Evolutionary conservation across 2,113 vertebrate genomes (phyloP), one percentile per base, ranked within the genome.

Genomic region (Salminus brasiliensis): DNA sequence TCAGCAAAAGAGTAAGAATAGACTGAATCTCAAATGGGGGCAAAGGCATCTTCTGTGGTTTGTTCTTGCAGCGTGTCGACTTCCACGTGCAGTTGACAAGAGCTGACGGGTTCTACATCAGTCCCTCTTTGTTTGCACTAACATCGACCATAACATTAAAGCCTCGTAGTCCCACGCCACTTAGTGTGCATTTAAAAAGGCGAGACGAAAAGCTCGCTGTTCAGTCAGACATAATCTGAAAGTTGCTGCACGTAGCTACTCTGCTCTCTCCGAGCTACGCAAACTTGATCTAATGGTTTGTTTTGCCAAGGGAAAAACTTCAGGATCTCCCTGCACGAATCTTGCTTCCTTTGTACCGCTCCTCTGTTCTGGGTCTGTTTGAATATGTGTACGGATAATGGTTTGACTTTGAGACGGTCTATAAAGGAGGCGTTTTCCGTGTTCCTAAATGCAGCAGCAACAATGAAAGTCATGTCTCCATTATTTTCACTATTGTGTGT

Each of bases 401-500:
- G 68, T 71, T 77, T 29, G 30, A 39, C 10, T 66, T 47, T 78
- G 34, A 73, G 69, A 30, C 49, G 15, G 18, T 74, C 55, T 74
- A 21, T 60, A 74, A 66, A 72, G 12, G 59, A 34, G 57, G 30
- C 23, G 5, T 52, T 59, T 60, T 30, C 55, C 15, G 21, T 45
- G 52, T 57, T 71, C 29, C 23, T 79, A 55, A 81, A 82, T 57
- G 25, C 34, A 76, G n/a, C 60, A 36, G 18, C 39, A 59, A 60
- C 47, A 72, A 72, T 70, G 47, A 62, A 76, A 71, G 62, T 29
- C 41, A 65, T 55, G 62, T 62, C 74, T 70, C 43, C 53, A 69
- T 60, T 53, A 74, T 49, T 70, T 16, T 21, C 8, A 27, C 52
- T 59, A 81, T 79, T 82, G 66, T 75, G 39, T 74, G 70, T 81